phyloP scores from a whole-genome alignment of 2,888 invertebrate genomes.

The Pandemis corylana region DNA sequence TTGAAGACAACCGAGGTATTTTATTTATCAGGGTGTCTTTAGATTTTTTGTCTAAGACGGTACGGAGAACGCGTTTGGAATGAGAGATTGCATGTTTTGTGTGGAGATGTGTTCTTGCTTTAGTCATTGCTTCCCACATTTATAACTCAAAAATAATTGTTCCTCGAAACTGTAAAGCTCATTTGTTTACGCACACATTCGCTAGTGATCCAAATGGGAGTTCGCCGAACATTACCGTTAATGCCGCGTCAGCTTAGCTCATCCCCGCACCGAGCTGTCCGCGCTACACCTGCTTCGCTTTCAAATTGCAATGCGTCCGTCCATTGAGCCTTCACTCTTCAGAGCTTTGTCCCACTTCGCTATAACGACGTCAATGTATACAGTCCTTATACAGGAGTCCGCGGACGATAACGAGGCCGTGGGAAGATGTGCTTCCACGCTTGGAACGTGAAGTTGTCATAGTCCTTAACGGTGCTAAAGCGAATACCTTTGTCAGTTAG shows the following conservation, averaged over 20 bases:
- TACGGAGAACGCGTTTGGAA: too few species aligned
- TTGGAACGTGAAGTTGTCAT: constrained; percentile 55
- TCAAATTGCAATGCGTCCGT: constrained; percentile 45
- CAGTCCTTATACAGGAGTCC: constrained; percentile 52
- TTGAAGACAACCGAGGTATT: too few species aligned
- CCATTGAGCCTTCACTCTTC: constrained; percentile 44
- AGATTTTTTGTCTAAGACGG: too few species aligned
- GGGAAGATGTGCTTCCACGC: constrained; percentile 65
- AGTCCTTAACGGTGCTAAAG: constrained; percentile 64
- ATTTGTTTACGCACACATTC: neutral
- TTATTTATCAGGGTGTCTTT: neutral
- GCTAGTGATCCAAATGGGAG: constrained; percentile 11
- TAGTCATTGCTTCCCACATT: neutral
- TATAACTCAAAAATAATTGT: neutral
- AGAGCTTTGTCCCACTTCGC: constrained; percentile 47
- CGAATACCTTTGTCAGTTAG: neutral
- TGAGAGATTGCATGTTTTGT: too few species aligned
- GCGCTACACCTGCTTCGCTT: constrained; percentile 44
- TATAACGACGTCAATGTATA: constrained; percentile 59
- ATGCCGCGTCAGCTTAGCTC: constrained; percentile 42
- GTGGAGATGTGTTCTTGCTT: too few species aligned
- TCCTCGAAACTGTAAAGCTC: constrained; percentile 14
- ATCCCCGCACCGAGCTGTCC: constrained; percentile 39
- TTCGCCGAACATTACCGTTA: constrained; percentile 47
- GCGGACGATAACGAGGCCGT: constrained; percentile 67